These are phyloP conservation scores for Actenoides lindsayi DNA, from an alignment of 2,113 vertebrate species.

Conservation along the genomic window DNA sequence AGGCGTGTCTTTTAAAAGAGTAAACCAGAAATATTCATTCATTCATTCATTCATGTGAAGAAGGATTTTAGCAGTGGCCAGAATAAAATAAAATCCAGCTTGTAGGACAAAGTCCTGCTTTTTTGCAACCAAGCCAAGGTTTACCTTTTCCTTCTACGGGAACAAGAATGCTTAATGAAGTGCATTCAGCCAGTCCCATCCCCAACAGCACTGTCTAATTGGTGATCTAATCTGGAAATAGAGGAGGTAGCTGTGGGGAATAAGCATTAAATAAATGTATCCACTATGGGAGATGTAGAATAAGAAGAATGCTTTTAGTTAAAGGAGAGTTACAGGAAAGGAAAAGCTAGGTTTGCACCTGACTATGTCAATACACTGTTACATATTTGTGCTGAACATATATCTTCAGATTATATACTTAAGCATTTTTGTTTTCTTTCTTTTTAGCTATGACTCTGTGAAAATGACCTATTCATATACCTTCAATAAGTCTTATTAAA, in stretches of 20 bases:
- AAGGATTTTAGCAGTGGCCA: neutral
- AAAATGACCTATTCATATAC: neutral
- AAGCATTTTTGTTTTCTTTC: neutral
- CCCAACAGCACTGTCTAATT: neutral
- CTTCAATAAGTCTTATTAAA: neutral
- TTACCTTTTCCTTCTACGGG: neutral
- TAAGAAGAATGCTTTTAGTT: neutral
- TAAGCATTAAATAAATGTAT: neutral
- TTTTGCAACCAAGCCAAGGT: neutral
- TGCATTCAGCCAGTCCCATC: neutral
- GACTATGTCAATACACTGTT: neutral
- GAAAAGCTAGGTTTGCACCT: neutral
- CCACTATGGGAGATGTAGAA: neutral
- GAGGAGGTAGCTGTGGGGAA: neutral
- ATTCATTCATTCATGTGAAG: neutral
- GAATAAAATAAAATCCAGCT: neutral
- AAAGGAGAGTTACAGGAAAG: neutral
- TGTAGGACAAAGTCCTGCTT: neutral
- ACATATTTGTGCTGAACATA: neutral
- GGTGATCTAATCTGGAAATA: neutral
- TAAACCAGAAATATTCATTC: neutral
- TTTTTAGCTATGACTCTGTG: neutral
- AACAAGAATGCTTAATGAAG: neutral
- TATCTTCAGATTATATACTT: neutral
- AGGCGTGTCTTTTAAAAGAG: neutral